phyloP scores from a whole-genome alignment of 2,113 vertebrate genomes.

The Ictalurus furcatus region DNA sequence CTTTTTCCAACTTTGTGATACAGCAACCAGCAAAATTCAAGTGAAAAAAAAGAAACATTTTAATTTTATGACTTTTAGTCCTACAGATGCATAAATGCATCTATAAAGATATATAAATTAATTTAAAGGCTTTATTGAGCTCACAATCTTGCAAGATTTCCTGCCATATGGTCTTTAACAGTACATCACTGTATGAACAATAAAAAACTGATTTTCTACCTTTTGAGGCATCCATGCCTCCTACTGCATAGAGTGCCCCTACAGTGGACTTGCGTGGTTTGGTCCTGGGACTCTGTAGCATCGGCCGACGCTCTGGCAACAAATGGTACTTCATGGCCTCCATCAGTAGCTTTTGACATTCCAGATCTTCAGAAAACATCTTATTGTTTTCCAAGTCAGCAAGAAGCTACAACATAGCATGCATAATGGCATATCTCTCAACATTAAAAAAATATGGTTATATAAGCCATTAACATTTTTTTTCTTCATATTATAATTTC shows the following conservation, averaged over 20 bases:
- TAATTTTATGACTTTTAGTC: not conserved
- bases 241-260: conserved; percentile 91
- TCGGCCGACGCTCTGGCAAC: conserved; percentile 87
- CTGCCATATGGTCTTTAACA: not conserved
- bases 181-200: not conserved
- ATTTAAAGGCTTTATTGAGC: not conserved
- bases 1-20: not conserved
- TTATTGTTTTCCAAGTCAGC: conserved; percentile 95
- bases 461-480: not conserved
- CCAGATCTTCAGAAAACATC: conserved; percentile 90
- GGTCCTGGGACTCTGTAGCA: conserved; percentile 95
- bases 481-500: not conserved
- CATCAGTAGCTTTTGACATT: conserved; percentile 96
- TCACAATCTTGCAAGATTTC: not conserved
- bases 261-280: conserved; percentile 98
- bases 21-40: not conserved
- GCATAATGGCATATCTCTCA: not conserved
- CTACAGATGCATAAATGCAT: not conserved
- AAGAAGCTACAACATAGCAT: conserved; percentile 77
- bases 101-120: not conserved
- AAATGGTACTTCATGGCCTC: conserved; percentile 99
- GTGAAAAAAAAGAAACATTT: not conserved
- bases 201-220: conserved; percentile 66
- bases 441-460: not conserved
- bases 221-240: conserved; percentile 95